Conservation (phyloP, 2,797 vertebrate species). For the Phylloscopus collybita region DNA sequence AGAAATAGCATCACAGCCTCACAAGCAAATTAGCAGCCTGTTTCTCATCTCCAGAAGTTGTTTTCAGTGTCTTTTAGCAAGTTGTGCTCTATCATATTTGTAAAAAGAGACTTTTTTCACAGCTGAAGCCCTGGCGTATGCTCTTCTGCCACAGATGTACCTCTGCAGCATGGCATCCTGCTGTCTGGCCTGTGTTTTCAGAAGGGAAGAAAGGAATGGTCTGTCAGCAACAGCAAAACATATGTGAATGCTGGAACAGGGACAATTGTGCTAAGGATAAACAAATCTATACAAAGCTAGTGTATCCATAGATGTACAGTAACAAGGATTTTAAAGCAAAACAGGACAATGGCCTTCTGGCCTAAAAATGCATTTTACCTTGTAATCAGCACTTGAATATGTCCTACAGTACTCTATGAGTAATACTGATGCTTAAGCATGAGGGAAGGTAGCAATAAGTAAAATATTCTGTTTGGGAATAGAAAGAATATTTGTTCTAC, state of each 20-base stretch:
- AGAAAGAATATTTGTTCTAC: background rate
- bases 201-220: background rate
- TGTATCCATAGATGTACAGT: background rate
- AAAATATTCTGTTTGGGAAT: background rate
- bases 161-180: background rate
- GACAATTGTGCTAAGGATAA: background rate
- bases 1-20: background rate
- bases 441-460: background rate
- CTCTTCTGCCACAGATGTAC: background rate
- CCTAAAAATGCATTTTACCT: background rate
- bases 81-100: background rate
- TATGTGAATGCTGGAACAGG: background rate
- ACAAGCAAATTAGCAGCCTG: background rate
- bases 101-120: background rate
- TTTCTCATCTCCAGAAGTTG: background rate
- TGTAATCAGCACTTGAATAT: background rate
- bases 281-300: background rate
- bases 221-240: background rate
- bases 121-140: background rate
- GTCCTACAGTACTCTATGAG: background rate
- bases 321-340: background rate
- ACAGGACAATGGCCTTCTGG: background rate
- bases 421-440: background rate
- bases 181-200: background rate
- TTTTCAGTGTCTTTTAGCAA: background rate